Percentiles rank a stretch among this genome's conserved stretches.
phyloP scores from a whole-genome alignment of 2,888 invertebrate species.

The Dyspetes luteomarginatus region DNA sequence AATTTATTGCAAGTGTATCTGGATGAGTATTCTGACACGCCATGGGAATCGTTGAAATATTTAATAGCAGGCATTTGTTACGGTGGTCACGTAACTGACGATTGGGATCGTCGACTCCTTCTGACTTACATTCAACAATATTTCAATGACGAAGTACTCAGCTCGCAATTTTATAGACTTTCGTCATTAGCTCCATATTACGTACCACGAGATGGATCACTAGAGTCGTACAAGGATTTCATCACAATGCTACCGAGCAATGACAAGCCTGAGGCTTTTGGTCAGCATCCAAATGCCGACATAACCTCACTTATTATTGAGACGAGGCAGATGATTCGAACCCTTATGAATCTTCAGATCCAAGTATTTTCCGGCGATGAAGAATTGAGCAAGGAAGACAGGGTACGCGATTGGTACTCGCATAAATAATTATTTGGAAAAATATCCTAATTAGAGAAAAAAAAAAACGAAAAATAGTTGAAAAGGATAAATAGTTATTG shows the following conservation, averaged over 20 bases:
- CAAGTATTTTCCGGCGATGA: conserved; percentile 85
- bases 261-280: conserved; percentile 94
- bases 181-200: conserved; percentile 91
- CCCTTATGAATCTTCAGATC: conserved; percentile 91
- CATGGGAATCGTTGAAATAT: conserved; percentile 95
- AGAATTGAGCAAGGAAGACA: conserved; percentile 88
- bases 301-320: conserved; percentile 94
- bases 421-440: too few relatives aligned
- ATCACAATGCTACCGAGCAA: conserved; percentile 90
- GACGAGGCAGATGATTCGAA: conserved; percentile 90
- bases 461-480: neutral
- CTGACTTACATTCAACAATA: conserved; percentile 93
- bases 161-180: conserved; percentile 88
- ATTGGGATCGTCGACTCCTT: conserved; percentile 90
- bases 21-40: conserved; percentile 92
- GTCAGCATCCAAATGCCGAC: conserved; percentile 95
- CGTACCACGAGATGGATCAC: conserved; percentile 92
- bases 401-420: too few relatives aligned
- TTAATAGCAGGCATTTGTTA: conserved; percentile 95
- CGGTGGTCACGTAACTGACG: conserved; percentile 93
- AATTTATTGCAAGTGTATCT: conserved; percentile 92
- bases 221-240: conserved; percentile 92
- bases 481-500: too few relatives aligned
- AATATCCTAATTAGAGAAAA: neutral
- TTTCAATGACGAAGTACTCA: conserved; percentile 90